Evolutionary conservation across 2,888 invertebrate species (phyloP), one percentile per base, ranked within the genome.

Genomic region (Ormia ochracea): DNA sequence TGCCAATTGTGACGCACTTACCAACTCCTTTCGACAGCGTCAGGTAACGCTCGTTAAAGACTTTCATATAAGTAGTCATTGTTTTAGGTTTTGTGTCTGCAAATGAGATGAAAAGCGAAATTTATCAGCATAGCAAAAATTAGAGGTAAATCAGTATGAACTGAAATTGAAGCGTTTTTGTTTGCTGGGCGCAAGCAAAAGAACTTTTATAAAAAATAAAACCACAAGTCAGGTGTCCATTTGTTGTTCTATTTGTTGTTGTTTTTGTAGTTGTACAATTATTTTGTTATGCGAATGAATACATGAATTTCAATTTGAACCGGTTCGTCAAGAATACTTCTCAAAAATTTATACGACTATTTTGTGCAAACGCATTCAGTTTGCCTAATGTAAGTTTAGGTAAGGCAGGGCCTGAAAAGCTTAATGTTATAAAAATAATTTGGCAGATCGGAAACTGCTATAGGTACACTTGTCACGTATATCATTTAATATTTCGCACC

Each of bases 41-140:
- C 23, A 88, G 85, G 82, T 88, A 87, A 73, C 86, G 85, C 61
- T 88, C 88, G 75, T 88, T 88, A 54, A 88, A 84, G 82, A 88
- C 85, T 78, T 86, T 86, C 68, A 88, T 88, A 54, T 87, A 86
- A 70, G 86, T 85, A 82, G 88, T 84, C 88, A 88, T 88, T 28
- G 58, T 83, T 58, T 7, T 4, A 1, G 17, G 31, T 38, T 43
- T 10, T 10, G n/a, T n/a, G n/a, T n/a, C n/a, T n/a, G n/a, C n/a
- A n/a, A n/a, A n/a, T n/a, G n/a, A n/a, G n/a, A n/a, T n/a, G n/a
- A n/a, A n/a, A n/a, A n/a, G n/a, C n/a, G n/a, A n/a, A 50, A 50
- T 23, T 48, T 19, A 5, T 23, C 3, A 4, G 12, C n/a, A 5
- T n/a, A 23, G 19, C 5, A 28, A 28, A 28, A 28, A 28, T 28